Evolutionary conservation across 2,113 vertebrate genomes (phyloP).

Genomic region (Brachypodius melanocephalos): DNA sequence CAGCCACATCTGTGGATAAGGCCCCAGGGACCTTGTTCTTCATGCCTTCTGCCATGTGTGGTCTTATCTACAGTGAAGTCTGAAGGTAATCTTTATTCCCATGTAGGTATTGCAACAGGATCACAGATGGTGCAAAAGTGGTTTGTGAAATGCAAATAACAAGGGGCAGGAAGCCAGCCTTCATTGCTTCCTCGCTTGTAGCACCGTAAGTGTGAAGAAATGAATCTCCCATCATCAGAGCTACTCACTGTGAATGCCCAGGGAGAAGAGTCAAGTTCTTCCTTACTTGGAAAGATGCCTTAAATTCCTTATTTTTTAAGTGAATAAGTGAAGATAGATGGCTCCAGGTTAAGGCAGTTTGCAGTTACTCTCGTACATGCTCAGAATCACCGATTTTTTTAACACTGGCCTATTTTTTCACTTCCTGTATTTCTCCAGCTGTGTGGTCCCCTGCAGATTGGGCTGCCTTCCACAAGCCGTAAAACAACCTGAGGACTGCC

Average conservation of each 20-base stretch:
- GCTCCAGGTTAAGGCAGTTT: background rate
- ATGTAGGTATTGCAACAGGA: background rate
- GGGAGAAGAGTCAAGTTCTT: background rate
- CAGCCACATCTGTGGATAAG: background rate
- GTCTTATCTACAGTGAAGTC: background rate
- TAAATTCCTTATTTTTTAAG: background rate
- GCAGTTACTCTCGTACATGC: background rate
- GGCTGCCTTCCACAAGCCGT: slow-evolving; percentile 2
- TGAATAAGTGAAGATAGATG: background rate
- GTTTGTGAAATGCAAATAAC: background rate
- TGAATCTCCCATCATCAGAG: background rate
- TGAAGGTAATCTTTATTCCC: background rate
- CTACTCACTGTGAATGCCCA: background rate
- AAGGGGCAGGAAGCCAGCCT: background rate
- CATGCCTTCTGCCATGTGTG: background rate
- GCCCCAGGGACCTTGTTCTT: background rate
- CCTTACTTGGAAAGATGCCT: background rate
- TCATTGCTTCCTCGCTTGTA: background rate
- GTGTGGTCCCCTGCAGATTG: slow-evolving; percentile 14
- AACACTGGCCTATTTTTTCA: background rate
- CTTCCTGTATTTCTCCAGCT: slow-evolving; percentile 4
- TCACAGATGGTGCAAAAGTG: background rate
- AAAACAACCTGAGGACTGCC: background rate
- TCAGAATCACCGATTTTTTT: background rate
- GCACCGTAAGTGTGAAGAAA: background rate